These are phyloP conservation scores for Leptinotarsa defecta DNA, from an alignment of 1,140 invertebrate species.

Conservation along the genomic window DNA sequence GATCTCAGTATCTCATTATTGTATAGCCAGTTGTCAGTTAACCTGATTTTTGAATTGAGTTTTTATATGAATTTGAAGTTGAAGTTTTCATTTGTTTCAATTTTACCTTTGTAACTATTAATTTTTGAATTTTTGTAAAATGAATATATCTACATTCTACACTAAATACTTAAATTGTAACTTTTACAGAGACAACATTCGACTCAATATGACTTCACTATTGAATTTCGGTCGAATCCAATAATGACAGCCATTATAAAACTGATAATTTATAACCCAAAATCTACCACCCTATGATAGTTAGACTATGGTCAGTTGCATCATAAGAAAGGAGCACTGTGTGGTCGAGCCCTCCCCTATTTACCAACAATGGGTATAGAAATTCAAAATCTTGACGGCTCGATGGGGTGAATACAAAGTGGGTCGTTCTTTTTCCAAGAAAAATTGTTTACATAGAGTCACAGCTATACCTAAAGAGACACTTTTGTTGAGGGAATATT, in stretches of 20 bases:
- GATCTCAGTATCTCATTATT: too few species aligned
- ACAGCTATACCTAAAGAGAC: background rate
- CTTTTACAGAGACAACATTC: too few species aligned
- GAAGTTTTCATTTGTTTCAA: too few species aligned
- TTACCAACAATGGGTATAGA: constrained; percentile 1
- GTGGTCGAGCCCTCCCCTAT: constrained; percentile 10
- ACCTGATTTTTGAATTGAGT: too few species aligned
- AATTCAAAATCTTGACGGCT: constrained; percentile 24
- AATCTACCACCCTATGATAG: constrained; percentile 2
- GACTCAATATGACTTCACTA: too few species aligned
- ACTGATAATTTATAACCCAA: background rate
- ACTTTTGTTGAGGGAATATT: background rate
- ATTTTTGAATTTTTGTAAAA: too few species aligned
- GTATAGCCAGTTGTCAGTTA: too few species aligned
- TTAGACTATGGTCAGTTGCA: constrained; percentile 16
- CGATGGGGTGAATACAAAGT: constrained; percentile 22
- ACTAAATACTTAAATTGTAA: too few species aligned
- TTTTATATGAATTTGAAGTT: too few species aligned
- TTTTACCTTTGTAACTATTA: too few species aligned
- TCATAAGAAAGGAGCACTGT: constrained; percentile 7
- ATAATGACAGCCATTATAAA: background rate
- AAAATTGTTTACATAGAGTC: background rate
- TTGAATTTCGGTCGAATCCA: too few species aligned
- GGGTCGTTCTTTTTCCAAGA: constrained; percentile 11
- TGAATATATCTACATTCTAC: too few species aligned